Conservation (phyloP, 2,113 vertebrate species). For the Pollachius pollachius region DNA sequence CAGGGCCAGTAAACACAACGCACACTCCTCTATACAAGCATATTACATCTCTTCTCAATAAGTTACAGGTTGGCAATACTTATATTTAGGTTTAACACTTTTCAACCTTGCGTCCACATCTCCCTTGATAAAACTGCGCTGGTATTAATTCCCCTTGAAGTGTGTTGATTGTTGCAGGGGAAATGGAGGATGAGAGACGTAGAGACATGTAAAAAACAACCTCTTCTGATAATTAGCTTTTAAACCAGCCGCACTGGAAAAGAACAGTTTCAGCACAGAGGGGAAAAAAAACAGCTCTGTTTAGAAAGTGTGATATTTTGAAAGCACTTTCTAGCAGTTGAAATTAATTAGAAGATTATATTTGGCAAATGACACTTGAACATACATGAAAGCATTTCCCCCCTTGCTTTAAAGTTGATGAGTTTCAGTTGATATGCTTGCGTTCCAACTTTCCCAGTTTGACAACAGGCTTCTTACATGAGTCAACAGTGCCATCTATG, state of each 20-base stretch:
- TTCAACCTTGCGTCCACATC: slow-evolving; percentile 1
- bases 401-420: slow-evolving; percentile 55
- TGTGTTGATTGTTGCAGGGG: slow-evolving; percentile 7
- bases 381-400: slow-evolving; percentile 64
- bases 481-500: slow-evolving; percentile 81
- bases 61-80: slow-evolving; percentile 5
- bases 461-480: slow-evolving; percentile 44
- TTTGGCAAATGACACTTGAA: slow-evolving; percentile 76
- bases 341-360: slow-evolving; percentile 78
- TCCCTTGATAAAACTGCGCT: neutral
- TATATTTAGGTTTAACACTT: slow-evolving; percentile 16
- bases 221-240: slow-evolving; percentile 68
- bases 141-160: slow-evolving; percentile 24
- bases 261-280: slow-evolving; percentile 58
- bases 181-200: neutral
- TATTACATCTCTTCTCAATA: slow-evolving; percentile 15
- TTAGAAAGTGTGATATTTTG: slow-evolving; percentile 72
- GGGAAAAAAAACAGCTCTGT: slow-evolving; percentile 57
- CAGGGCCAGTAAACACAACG: too few relatives aligned
- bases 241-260: slow-evolving; percentile 60
- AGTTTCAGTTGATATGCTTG: slow-evolving; percentile 53
- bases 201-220: slow-evolving; percentile 24
- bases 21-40: neutral
- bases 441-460: slow-evolving; percentile 36
- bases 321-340: slow-evolving; percentile 72